Percentiles rank a stretch among this genome's conserved stretches.
Evolutionary conservation across 1,140 invertebrate genomes (phyloP).

Genomic region (Polyergus mexicanus): DNA sequence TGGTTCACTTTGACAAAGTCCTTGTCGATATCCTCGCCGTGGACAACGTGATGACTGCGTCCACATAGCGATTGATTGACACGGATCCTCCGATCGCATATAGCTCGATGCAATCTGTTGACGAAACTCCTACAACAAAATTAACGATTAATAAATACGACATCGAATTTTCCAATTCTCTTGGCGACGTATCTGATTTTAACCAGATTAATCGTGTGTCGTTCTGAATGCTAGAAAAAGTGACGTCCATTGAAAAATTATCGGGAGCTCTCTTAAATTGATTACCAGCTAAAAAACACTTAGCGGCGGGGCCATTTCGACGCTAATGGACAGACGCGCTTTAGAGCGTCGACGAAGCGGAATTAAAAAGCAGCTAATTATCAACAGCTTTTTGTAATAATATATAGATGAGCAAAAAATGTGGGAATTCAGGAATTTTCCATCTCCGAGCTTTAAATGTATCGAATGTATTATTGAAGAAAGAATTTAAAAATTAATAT

Average conservation of each 20-base stretch:
- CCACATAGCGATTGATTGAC: constrained; percentile 15
- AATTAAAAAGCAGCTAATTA: constrained; percentile 47
- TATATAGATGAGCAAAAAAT: background rate
- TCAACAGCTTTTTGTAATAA: constrained; percentile 33
- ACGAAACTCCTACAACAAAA: constrained; percentile 1
- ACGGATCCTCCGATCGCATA: background rate
- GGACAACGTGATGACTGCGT: constrained; percentile 43
- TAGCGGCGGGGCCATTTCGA: constrained; percentile 65
- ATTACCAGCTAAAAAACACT: constrained; percentile 66
- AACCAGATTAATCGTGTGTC: constrained; percentile 22
- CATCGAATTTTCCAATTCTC: background rate
- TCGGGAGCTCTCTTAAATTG: constrained; percentile 41
- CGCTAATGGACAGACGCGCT: constrained; percentile 64
- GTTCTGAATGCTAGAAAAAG: constrained; percentile 34
- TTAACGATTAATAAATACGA: constrained; percentile 11
- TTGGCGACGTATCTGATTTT: background rate
- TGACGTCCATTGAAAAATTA: constrained; percentile 30
- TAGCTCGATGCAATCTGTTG: background rate
- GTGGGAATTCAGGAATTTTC: background rate
- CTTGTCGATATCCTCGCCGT: constrained; percentile 53
- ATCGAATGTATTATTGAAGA: background rate
- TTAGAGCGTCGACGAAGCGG: constrained; percentile 58
- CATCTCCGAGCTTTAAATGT: background rate
- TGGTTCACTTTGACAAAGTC: constrained; percentile 25
- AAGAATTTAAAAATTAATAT: background rate